Conservation (phyloP, 2,797 vertebrate genomes). For the Lemur catta region DNA sequence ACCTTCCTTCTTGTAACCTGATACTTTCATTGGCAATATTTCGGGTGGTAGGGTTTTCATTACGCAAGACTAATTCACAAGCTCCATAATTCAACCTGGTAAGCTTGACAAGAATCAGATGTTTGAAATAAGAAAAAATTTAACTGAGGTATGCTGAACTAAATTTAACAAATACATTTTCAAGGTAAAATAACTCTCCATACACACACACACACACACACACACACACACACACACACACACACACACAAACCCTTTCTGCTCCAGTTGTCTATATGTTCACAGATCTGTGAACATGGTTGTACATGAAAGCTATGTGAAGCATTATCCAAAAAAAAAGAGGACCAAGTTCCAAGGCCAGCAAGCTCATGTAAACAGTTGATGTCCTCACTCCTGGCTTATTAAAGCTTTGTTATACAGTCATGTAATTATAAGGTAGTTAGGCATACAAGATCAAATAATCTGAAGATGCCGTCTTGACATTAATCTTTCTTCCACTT, state of each 20-base stretch:
- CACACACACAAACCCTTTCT: neutral
- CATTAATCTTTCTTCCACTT: neutral
- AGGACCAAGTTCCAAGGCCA: neutral
- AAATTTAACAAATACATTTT: constrained; percentile 30
- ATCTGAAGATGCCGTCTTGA: neutral
- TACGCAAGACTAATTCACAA: constrained; percentile 23
- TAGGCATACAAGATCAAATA: neutral
- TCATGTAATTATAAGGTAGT: neutral
- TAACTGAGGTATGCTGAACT: neutral
- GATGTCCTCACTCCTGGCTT: neutral
- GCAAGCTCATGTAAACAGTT: neutral
- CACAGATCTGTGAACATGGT: neutral
- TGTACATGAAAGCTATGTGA: neutral
- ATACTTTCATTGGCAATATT: constrained; percentile 29
- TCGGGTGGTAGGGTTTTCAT: neutral
- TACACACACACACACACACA: no score
- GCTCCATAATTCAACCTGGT: constrained; percentile 26
- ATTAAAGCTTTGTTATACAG: neutral
- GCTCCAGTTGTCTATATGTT: neutral
- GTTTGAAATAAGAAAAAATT: neutral
- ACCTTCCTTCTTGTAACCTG: constrained; percentile 33
- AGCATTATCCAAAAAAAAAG: neutral
- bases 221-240: no score
- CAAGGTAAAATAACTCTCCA: constrained; percentile 22
- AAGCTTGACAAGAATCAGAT: constrained; percentile 17